Evolutionary conservation across 92 coral and sea anemone species (phyloP), one percentile per base, ranked within the genome.

Genomic region (Umimayanthus kanabou): DNA sequence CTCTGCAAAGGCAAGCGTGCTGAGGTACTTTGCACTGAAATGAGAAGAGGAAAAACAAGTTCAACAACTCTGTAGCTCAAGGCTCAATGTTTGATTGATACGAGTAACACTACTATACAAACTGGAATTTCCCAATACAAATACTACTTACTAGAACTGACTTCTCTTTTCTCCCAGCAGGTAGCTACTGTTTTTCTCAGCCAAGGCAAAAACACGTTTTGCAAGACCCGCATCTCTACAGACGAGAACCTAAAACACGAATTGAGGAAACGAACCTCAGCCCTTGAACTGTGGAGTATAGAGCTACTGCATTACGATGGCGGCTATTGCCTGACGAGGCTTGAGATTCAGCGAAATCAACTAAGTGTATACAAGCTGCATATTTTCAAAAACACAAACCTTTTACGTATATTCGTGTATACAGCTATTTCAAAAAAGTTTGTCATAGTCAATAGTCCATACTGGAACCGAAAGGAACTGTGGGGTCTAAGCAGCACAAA

Each of bases 21-120:
- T 83, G 65, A 83, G 87, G 78, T 83, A 83, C 77, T 83, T 83
- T n/a, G 87, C 87, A 83, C 87, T 83, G 66, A 11, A 83, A 83
- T 45, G 47, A 6, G 43, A 83, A 55, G 15, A 28, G 1, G 47
- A 25, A 70, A 61, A 61, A 61, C 69, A 61, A 18, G 25, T 61
- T 61, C 23, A 61, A 61, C 23, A 61, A 61, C 20, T 3, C 6
- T 61, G 7, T 22, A 61, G 26, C 25, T 20, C n/a, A 61, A 61
- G 2, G 23, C 23, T 11, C 18, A 9, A 53, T 53, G 15, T 13
- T 9, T 50, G 16, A 13, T 13, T 13, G 18, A 53, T 53, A 53
- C 16, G 10, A 1, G 3, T 47, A 11, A 8, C 14, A 47, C 14
- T 47, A 8, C 37, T 33, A 47, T 47, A 42, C 9, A 11, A 47